Base-by-base conservation (phyloP, 1,140 invertebrate species). In the Melipona quadrifasciata region DNA sequence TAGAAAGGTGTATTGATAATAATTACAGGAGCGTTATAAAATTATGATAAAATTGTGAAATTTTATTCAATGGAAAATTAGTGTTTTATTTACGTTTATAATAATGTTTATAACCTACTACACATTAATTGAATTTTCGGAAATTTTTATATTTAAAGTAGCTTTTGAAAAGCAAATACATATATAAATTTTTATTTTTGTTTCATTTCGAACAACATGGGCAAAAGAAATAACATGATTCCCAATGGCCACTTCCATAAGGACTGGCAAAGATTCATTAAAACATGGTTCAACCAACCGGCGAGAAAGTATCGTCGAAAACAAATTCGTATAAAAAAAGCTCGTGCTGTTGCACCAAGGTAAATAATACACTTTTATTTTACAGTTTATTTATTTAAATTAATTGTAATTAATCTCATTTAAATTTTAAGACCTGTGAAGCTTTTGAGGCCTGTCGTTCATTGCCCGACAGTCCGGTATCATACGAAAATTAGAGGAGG, bases 161-260 rank as follows among this genome's bases (percentile, higher is more conserved):
- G 17, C 4, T n/a, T 64, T 3, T 19, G 11, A 76, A 1, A 5
- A 68, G 12, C 34, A 57, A 58, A 53, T 39, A n/a, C 24, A 21
- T 24, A 58, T 16, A 21, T 53, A 53, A 24, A 24, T 72, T 8
- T 39, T 16, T 82, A 4, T 16, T 58, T 83, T 4, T 58, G 5
- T 73, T 82, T 55, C 2, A 78, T 47, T 27, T 73, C 19, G 65
- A n/a, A n/a, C n/a, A 89, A 8, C 55, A 94, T 94, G 81, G 94
- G 94, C 94, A 99, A 99, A 94, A 96, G 99, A 90, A 99, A 99
- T 97, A 99, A 99, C 96, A 98, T 99, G 97, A 98, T 99, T 92
- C 99, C 99, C 72, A 99, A 99, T 97, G 98, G 97, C 91, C 99
- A 99, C 96, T 99, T 99, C 96, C 99, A 99, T 95, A 99, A 99